Evolutionary conservation across 2,113 vertebrate genomes (phyloP), one percentile per base, ranked within the genome.

Genomic region (Podarcis muralis): DNA sequence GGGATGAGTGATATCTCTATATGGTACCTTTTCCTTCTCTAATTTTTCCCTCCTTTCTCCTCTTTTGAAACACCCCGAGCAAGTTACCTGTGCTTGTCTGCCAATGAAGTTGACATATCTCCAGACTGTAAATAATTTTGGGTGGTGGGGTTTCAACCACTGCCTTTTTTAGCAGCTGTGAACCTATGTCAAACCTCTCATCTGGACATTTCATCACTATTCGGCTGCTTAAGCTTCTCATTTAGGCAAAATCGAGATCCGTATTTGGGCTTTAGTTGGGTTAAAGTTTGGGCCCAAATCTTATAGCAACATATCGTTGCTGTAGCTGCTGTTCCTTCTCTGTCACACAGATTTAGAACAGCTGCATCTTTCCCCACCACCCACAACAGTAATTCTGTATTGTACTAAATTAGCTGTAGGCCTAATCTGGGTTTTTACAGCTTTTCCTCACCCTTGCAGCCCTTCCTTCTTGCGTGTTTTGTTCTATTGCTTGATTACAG

Each of bases 361-460:
- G 11, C 37, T 53, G 2, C 7, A 69, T 9, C 87, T 90, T 2
- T 77, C 89, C 53, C 85, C 90, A 8, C 3, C 8, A 40, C 27
- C 59, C 30, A 80, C 79, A 37, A 40, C 3, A 83, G 81, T 22
- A 81, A 11, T 9, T 43, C 6, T n/a, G 76, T 65, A 87, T 48
- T 80, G 77, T 91, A 88, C 87, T 57, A 89, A 79, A 77, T 2
- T 57, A 25, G 69, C 35, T 43, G 4, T 6, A 15, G 20, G 57
- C 83, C 16, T 15, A 25, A 72, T 81, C 81, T 82, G 91, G 83
- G 86, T 78, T 88, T 91, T 88, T 48, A 48, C 76, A 1, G 88
- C 30, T 71, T 82, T 89, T 32, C 88, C 74, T 85, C 90, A 66
- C 25, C 72, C 90, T 94, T 32, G 3, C 83, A 87, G 20, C 32